phyloP scores from a whole-genome alignment of 2,888 invertebrate species.

The Stramonita haemastoma region DNA sequence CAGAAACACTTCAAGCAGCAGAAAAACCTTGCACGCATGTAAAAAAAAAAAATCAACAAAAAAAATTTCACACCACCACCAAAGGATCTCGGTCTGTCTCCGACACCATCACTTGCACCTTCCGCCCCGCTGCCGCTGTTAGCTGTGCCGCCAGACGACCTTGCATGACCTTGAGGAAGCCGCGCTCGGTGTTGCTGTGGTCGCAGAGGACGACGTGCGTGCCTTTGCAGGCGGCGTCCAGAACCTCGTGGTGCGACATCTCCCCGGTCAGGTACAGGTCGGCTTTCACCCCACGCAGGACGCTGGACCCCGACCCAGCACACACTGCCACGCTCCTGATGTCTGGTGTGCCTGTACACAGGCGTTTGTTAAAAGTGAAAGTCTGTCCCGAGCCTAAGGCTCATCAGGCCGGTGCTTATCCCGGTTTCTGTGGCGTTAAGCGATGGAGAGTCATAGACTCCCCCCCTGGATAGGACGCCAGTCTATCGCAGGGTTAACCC shows the following conservation, averaged over 20 bases:
- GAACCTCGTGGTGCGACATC: slow-evolving; percentile 95
- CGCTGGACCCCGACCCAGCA: slow-evolving; percentile 91
- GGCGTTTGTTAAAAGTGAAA: too few relatives aligned
- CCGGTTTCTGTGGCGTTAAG: too few relatives aligned
- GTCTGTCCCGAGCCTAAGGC: too few relatives aligned
- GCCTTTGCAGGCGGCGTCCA: slow-evolving; percentile 88
- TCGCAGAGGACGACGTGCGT: slow-evolving; percentile 91
- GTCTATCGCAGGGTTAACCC: too few relatives aligned
- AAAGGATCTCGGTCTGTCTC: slow-evolving; percentile 88
- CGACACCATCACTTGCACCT: slow-evolving; percentile 85
- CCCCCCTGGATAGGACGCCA: too few relatives aligned
- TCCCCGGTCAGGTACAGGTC: slow-evolving; percentile 92
- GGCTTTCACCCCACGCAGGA: slow-evolving; percentile 85
- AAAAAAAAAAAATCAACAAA: background rate
- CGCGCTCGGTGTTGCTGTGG: slow-evolving; percentile 95
- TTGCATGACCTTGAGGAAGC: slow-evolving; percentile 85
- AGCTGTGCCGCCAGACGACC: slow-evolving; percentile 65
- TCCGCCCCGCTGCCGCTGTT: slow-evolving; percentile 77
- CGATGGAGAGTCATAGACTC: too few relatives aligned
- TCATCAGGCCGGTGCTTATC: too few relatives aligned
- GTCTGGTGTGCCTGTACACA: slow-evolving; percentile 19
- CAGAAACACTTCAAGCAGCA: too few relatives aligned
- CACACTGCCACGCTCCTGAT: slow-evolving; percentile 86
- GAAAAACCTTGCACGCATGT: background rate
- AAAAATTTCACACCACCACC: slow-evolving; percentile 80